phyloP scores from a whole-genome alignment of 2,888 invertebrate genomes.

The Galerucella pusilla region DNA sequence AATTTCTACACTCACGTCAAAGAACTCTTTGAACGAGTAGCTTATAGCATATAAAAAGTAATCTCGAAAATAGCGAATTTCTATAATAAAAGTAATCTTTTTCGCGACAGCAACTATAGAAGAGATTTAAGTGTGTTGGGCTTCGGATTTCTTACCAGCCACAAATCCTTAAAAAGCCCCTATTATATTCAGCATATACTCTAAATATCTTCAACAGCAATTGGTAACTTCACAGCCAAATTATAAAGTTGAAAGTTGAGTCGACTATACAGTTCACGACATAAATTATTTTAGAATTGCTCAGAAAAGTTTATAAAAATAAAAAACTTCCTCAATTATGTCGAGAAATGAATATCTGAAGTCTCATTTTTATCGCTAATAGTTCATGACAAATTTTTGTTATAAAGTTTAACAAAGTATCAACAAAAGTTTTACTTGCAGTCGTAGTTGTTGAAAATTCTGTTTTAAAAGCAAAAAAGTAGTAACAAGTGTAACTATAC shows the following conservation, averaged over 20 bases:
- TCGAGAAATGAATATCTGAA: constrained; percentile 7
- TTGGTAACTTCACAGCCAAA: constrained; percentile 21
- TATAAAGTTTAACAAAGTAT: neutral
- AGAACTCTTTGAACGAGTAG: neutral
- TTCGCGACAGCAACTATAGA: constrained; percentile 47
- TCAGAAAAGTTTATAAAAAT: constrained; percentile 13
- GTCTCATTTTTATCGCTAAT: constrained; percentile 6
- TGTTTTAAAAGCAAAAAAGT: too few species aligned
- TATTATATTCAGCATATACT: constrained; percentile 1
- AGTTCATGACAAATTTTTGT: neutral
- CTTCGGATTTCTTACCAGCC: constrained; percentile 39
- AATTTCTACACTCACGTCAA: neutral
- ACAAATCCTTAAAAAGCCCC: constrained; percentile 21
- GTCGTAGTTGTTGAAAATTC: too few species aligned
- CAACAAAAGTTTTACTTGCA: neutral
- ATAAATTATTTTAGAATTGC: constrained; percentile 23
- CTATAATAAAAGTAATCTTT: constrained; percentile 49
- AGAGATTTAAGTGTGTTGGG: constrained; percentile 52
- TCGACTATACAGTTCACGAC: constrained; percentile 14
- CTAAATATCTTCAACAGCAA: constrained; percentile 23
- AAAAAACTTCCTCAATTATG: neutral
- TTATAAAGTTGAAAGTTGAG: constrained; percentile 26
- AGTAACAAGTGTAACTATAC: too few species aligned
- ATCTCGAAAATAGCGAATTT: constrained; percentile 38
- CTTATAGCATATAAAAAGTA: neutral